A percentile compares a stretch with the other conserved stretches of the same genome.
phyloP scores from a whole-genome alignment of 2,888 invertebrate species.

The Unio delphinus region DNA sequence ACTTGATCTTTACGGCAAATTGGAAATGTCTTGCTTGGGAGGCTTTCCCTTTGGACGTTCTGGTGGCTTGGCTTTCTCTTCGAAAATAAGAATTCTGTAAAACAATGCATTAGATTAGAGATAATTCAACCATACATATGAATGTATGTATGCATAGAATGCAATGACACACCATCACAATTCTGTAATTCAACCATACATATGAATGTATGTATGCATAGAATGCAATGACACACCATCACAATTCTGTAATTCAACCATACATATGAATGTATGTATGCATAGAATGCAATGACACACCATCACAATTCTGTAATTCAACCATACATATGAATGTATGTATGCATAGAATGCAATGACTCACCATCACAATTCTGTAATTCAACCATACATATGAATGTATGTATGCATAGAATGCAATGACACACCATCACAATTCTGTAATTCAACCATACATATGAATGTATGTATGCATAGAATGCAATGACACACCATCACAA shows the following conservation, averaged over 20 bases:
- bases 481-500: no score
- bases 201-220: neutral
- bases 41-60: constrained; percentile 60
- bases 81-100: constrained; percentile 66
- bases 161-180: neutral
- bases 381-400: neutral
- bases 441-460: no score
- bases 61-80: constrained; percentile 57
- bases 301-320: neutral
- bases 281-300: neutral
- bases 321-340: neutral
- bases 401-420: neutral
- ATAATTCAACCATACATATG: neutral
- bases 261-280: neutral
- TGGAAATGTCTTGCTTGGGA: constrained; percentile 61
- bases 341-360: neutral
- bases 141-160: neutral
- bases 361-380: neutral
- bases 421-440: neutral
- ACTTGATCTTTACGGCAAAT: constrained; percentile 47
- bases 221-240: neutral
- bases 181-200: neutral
- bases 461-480: no score
- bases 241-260: neutral
- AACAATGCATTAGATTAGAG: neutral